These are phyloP conservation scores for Apotomis capreana DNA, from an alignment of 2,888 invertebrate species.

Conservation along the genomic window DNA sequence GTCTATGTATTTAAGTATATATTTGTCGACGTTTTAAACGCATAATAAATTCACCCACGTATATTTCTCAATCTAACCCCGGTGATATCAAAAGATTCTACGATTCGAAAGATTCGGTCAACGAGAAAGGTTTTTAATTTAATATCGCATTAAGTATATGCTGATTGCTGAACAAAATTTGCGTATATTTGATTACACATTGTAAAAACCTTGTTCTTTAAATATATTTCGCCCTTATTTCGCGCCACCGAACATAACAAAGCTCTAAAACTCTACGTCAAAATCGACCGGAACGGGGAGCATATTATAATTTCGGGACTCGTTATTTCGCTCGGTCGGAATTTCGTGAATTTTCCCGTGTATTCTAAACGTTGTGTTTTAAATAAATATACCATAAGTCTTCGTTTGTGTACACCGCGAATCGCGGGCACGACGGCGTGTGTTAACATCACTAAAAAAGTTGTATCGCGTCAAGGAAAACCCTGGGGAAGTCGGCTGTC, in stretches of 20 bases:
- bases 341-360: conserved; percentile 27
- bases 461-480: conserved; percentile 21
- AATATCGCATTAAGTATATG: too few relatives aligned
- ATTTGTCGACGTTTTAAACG: too few relatives aligned
- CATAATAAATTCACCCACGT: too few relatives aligned
- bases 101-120: too few relatives aligned
- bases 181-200: not conserved
- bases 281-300: conserved; percentile 27
- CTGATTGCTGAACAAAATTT: too few relatives aligned
- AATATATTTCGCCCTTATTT: not conserved
- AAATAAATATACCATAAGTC: conserved; percentile 40
- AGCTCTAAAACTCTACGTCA: conserved; percentile 4
- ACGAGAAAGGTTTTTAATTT: too few relatives aligned
- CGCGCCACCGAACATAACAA: not conserved
- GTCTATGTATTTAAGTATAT: too few relatives aligned
- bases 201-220: not conserved
- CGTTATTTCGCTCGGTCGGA: conserved; percentile 26
- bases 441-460: conserved; percentile 41
- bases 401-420: conserved; percentile 32
- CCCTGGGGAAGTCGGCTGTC: conserved; percentile 3
- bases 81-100: too few relatives aligned
- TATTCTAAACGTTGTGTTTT: conserved; percentile 33
- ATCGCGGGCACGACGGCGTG: conserved; percentile 34
- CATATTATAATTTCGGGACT: conserved; percentile 32
- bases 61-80: too few relatives aligned